Evolutionary conservation across 1,140 invertebrate genomes (phyloP).

Genomic region (Pseudomyrmex pallidus): DNA sequence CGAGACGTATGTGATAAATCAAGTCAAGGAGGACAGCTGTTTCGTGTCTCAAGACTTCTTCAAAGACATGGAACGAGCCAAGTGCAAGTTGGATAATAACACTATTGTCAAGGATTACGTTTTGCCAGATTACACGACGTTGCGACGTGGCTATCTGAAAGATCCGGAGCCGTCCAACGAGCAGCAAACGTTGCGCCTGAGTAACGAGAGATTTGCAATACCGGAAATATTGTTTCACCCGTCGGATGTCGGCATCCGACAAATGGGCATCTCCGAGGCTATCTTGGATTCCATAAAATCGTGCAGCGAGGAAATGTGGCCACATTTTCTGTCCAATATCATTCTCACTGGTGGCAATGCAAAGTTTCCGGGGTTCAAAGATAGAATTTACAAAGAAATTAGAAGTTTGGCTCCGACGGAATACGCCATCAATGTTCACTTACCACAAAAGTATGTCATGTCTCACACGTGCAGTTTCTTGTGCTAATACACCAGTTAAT

Average conservation of each 20-base stretch:
- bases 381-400: slow-evolving; percentile 93
- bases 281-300: slow-evolving; percentile 91
- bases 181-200: slow-evolving; percentile 93
- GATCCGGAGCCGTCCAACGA: slow-evolving; percentile 88
- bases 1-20: slow-evolving; percentile 99
- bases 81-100: slow-evolving; percentile 87
- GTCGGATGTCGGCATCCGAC: slow-evolving; percentile 96
- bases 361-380: slow-evolving; percentile 93
- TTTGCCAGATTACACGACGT: slow-evolving; percentile 96
- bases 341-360: slow-evolving; percentile 96
- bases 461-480: slow-evolving; percentile 49
- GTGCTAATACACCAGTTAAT: slow-evolving; percentile 16
- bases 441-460: slow-evolving; percentile 88
- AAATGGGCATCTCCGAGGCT: slow-evolving; percentile 97
- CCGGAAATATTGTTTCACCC: slow-evolving; percentile 98
- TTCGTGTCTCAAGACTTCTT: slow-evolving; percentile 96
- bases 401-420: slow-evolving; percentile 91
- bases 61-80: slow-evolving; percentile 92
- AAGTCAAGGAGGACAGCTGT: slow-evolving; percentile 99
- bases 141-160: slow-evolving; percentile 92
- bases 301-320: slow-evolving; percentile 91
- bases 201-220: slow-evolving; percentile 96
- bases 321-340: slow-evolving; percentile 95
- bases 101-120: slow-evolving; percentile 95
- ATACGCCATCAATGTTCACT: slow-evolving; percentile 90